These are phyloP conservation scores for Trimorus sp. DNA, from an alignment of 2,888 invertebrate genomes.

Conservation along the genomic window DNA sequence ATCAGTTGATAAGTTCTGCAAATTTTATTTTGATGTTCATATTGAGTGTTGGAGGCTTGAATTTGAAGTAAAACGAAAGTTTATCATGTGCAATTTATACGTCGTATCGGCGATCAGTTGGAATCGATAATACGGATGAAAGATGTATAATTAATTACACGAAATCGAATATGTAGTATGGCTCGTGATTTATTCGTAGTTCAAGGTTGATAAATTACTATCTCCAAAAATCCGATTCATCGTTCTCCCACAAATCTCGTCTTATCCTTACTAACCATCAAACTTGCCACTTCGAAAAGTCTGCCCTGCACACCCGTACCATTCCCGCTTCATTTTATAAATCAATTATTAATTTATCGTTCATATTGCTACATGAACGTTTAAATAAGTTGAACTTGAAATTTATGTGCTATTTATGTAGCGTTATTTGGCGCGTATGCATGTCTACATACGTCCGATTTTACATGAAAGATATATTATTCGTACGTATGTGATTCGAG, in stretches of 20 bases:
- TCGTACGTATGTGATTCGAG: constrained; percentile 22
- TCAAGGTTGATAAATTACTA: too few relatives aligned
- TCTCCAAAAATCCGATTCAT: neutral
- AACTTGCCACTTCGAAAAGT: neutral
- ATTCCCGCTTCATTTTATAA: constrained; percentile 12
- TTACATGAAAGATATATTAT: constrained; percentile 36
- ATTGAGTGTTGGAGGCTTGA: too few relatives aligned
- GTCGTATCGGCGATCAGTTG: too few relatives aligned
- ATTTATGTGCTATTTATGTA: constrained; percentile 34
- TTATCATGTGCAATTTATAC: too few relatives aligned
- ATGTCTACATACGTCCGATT: constrained; percentile 11
- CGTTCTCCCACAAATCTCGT: constrained; percentile 3
- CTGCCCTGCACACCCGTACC: neutral
- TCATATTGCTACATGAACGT: constrained; percentile 14
- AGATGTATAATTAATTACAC: too few relatives aligned
- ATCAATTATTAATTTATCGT: constrained; percentile 33
- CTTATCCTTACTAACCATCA: neutral
- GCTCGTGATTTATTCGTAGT: too few relatives aligned
- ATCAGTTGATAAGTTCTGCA: too few relatives aligned
- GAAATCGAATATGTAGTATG: too few relatives aligned
- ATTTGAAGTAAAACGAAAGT: too few relatives aligned
- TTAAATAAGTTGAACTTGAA: constrained; percentile 20
- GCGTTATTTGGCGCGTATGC: constrained; percentile 12
- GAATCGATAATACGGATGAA: too few relatives aligned
- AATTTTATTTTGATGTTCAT: too few relatives aligned